Percentiles rank a stretch among this genome's conserved stretches.
These are phyloP conservation scores for Oncopodura yosiiana DNA, from an alignment of 1,140 invertebrate genomes.

Conservation along the genomic window DNA sequence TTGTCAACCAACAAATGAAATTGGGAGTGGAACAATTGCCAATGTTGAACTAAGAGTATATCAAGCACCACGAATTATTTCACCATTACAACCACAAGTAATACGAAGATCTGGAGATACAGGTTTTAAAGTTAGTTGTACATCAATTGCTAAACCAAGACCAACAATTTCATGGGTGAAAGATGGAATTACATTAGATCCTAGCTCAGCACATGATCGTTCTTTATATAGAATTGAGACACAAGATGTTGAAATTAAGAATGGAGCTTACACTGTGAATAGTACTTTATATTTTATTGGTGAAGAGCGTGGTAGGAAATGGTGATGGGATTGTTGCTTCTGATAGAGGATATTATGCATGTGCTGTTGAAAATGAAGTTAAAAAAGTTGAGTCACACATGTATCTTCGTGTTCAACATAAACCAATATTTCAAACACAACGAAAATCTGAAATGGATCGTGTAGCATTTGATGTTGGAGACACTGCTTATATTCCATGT, in stretches of 20 bases:
- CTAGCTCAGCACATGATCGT: constrained; percentile 50
- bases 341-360: constrained; percentile 77
- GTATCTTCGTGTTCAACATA: constrained; percentile 74
- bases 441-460: constrained; percentile 21
- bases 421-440: constrained; percentile 29
- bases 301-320: constrained; percentile 53
- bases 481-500: constrained; percentile 74
- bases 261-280: constrained; percentile 67
- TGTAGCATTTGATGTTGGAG: constrained; percentile 73
- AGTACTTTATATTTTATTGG: constrained; percentile 71
- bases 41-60: constrained; percentile 73
- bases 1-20: constrained; percentile 77
- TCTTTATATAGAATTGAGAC: constrained; percentile 65
- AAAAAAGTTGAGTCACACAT: constrained; percentile 73
- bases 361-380: constrained; percentile 79
- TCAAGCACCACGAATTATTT: constrained; percentile 71
- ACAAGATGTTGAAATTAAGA: constrained; percentile 55
- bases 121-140: constrained; percentile 68
- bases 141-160: constrained; percentile 74
- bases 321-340: constrained; percentile 65
- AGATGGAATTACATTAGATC: constrained; percentile 63
- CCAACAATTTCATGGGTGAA: constrained; percentile 77
- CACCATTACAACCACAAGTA: constrained; percentile 52
- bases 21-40: constrained; percentile 71
- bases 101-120: constrained; percentile 59